phyloP scores from a whole-genome alignment of 2,888 invertebrate genomes.

The Entomobrya proxima region DNA sequence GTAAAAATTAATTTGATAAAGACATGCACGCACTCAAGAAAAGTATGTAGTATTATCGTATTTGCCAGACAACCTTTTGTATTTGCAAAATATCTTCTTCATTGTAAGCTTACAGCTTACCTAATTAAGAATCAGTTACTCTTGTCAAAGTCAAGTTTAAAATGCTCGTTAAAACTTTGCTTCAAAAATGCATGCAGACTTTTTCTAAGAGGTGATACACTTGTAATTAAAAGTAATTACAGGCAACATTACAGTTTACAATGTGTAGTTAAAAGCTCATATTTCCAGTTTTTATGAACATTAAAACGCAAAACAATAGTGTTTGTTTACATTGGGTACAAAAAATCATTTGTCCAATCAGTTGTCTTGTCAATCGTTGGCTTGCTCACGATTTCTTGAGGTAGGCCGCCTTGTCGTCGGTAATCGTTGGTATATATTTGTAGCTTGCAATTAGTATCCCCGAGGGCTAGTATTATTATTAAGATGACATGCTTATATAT shows the following conservation, averaged over 20 bases:
- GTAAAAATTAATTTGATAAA: neutral
- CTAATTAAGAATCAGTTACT: neutral
- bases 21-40: neutral
- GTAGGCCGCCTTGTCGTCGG: neutral
- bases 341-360: neutral
- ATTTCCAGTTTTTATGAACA: conserved; percentile 9
- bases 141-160: neutral
- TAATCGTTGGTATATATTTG: neutral
- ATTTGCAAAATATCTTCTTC: conserved; percentile 7
- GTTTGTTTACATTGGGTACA: conserved; percentile 5
- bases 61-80: neutral
- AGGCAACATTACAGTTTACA: conserved; percentile 8
- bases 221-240: conserved; percentile 23
- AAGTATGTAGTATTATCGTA: neutral
- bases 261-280: conserved; percentile 22
- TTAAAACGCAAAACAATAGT: conserved; percentile 8
- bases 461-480: neutral
- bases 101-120: conserved; percentile 46
- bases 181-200: too few relatives aligned
- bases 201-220: neutral
- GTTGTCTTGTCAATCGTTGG: neutral
- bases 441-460: too few relatives aligned
- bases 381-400: neutral
- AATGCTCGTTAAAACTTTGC: neutral
- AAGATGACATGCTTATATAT: neutral